A percentile compares a stretch with the other conserved stretches of the same genome.
These are phyloP conservation scores for Nematostella vectensis DNA, from an alignment of 92 coral and sea anemone genomes.

Conservation along the genomic window DNA sequence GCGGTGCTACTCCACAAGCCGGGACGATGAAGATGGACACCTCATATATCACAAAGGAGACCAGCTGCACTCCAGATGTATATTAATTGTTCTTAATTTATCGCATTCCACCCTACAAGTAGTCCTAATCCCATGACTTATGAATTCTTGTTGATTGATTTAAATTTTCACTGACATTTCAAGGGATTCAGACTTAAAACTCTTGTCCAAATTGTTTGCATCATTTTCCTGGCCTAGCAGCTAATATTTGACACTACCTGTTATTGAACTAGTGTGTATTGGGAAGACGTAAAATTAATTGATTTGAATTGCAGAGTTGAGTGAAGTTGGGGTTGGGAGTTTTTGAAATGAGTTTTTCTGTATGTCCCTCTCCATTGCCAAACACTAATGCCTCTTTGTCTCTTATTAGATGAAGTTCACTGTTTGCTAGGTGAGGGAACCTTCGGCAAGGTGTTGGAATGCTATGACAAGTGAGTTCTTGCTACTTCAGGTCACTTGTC, in stretches of 20 bases:
- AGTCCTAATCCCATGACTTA: constrained; percentile 27
- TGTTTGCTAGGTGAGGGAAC: constrained; percentile 93
- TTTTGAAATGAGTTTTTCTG: too few relatives aligned
- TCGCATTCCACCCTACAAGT: constrained; percentile 46
- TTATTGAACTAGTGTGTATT: too few relatives aligned
- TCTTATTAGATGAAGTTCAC: constrained; percentile 65
- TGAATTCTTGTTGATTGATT: constrained; percentile 4
- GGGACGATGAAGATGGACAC: constrained; percentile 98
- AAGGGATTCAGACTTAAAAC: too few relatives aligned
- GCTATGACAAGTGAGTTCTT: constrained; percentile 73
- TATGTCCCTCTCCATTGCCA: too few relatives aligned
- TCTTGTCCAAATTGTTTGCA: too few relatives aligned
- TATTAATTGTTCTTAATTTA: constrained; percentile 12
- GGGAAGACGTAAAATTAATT: too few relatives aligned
- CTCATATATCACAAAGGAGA: constrained; percentile 92
- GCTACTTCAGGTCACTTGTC: too few relatives aligned
- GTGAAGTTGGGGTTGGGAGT: too few relatives aligned
- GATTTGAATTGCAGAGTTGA: too few relatives aligned
- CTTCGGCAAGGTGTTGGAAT: constrained; percentile 92
- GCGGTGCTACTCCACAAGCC: constrained; percentile 62
- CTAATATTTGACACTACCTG: too few relatives aligned
- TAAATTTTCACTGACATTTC: constrained; percentile 1
- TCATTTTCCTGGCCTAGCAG: too few relatives aligned
- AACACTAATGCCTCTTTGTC: too few relatives aligned
- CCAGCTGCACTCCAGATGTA: constrained; percentile 98